A percentile compares a stretch with the other conserved stretches of the same genome.
These are phyloP conservation scores for Xyrauchen texanus DNA, from an alignment of 2,113 vertebrate species.

Conservation along the genomic window DNA sequence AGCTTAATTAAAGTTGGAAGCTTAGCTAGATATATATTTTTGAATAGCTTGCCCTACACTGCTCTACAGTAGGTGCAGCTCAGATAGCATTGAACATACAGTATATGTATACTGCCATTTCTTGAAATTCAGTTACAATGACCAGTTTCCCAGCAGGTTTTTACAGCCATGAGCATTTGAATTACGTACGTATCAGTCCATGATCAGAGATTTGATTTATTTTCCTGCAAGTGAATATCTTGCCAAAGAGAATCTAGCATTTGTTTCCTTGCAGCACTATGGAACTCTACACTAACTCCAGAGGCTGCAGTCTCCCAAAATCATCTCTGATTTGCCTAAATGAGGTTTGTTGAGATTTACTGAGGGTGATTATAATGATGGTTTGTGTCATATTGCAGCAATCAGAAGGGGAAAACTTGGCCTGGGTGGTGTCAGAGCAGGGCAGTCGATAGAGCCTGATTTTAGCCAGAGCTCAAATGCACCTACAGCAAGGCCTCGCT, in stretches of 20 bases:
- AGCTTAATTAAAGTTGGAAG: no score
- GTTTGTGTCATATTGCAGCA: constrained; percentile 61
- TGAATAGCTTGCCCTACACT: no score
- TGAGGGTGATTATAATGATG: constrained; percentile 52
- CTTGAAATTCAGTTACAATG: not conserved
- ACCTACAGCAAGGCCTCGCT: constrained; percentile 60
- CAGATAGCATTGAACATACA: not conserved
- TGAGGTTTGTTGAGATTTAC: constrained; percentile 58
- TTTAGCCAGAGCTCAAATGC: constrained; percentile 72
- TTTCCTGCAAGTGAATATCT: not conserved
- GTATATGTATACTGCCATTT: constrained; percentile 19
- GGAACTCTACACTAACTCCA: constrained; percentile 1
- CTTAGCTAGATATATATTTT: no score
- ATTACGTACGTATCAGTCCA: not conserved
- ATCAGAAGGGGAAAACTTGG: constrained; percentile 65
- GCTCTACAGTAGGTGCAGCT: no score
- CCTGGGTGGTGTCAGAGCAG: constrained; percentile 65
- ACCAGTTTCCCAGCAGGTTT: constrained; percentile 19
- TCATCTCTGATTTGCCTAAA: constrained; percentile 42
- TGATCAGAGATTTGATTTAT: constrained; percentile 40
- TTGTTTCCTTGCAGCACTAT: constrained; percentile 30
- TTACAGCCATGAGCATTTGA: constrained; percentile 1
- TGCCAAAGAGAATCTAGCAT: not conserved
- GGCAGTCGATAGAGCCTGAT: constrained; percentile 65
- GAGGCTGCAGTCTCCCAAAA: constrained; percentile 11